phyloP scores from a whole-genome alignment of 2,888 invertebrate species.

The Tipula helvola region DNA sequence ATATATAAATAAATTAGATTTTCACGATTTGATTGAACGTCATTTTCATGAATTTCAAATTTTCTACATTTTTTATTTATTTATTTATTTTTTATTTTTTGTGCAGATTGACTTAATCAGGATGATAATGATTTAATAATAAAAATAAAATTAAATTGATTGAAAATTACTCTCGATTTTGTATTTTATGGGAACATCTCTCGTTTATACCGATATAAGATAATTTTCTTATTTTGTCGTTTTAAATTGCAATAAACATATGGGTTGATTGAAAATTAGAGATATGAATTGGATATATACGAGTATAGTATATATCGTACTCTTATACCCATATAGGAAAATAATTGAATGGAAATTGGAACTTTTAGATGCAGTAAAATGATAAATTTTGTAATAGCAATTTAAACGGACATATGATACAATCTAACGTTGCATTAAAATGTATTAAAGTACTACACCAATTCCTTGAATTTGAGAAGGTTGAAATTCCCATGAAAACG shows the following conservation, averaged over 20 bases:
- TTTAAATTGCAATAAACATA: background rate
- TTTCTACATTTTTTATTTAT: background rate
- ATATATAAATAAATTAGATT: background rate
- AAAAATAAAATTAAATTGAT: conserved; percentile 4
- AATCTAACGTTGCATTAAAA: no score
- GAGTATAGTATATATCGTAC: background rate
- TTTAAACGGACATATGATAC: background rate
- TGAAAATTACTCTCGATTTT: conserved; percentile 4
- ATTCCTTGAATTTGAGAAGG: no score
- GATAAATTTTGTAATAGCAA: background rate
- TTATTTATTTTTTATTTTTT: background rate
- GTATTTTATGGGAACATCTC: background rate
- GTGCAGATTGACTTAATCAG: background rate
- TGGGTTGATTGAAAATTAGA: background rate
- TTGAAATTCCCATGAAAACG: background rate
- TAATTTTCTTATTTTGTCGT: conserved; percentile 4
- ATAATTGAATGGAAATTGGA: background rate
- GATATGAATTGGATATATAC: background rate
- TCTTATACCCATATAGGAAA: background rate
- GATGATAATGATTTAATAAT: conserved; percentile 4
- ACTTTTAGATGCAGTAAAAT: background rate
- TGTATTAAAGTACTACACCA: no score
- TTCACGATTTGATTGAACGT: conserved; percentile 4
- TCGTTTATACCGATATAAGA: background rate
- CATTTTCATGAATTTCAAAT: background rate